phyloP scores from a whole-genome alignment of 1,140 invertebrate genomes.

The Drosophila kurseongensis region DNA sequence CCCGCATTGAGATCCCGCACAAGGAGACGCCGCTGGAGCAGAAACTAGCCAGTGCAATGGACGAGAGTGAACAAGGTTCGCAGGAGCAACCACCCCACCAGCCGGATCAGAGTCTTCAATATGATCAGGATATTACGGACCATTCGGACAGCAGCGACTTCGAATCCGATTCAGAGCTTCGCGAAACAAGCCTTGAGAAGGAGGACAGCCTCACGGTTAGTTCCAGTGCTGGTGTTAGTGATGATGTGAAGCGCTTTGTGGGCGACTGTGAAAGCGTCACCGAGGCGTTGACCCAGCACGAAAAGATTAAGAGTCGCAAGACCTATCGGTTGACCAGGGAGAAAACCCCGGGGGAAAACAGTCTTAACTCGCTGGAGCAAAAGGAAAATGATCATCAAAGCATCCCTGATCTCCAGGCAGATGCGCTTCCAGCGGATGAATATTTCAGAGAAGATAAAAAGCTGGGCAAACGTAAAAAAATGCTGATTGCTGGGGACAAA shows the following conservation, averaged over 20 bases:
- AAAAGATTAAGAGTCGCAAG: conserved; percentile 80
- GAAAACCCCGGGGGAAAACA: conserved; percentile 72
- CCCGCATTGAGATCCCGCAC: conserved; percentile 55
- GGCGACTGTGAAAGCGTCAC: conserved; percentile 79
- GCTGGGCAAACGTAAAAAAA: conserved; percentile 61
- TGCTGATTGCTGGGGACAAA: conserved; percentile 62
- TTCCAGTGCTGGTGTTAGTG: conserved; percentile 47
- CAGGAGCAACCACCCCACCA: conserved; percentile 20
- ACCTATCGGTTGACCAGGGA: conserved; percentile 75
- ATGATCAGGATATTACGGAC: conserved; percentile 74
- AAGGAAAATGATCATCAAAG: conserved; percentile 67
- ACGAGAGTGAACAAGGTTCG: conserved; percentile 47
- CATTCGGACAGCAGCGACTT: conserved; percentile 80
- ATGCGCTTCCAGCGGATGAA: conserved; percentile 87
- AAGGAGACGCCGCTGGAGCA: conserved; percentile 68
- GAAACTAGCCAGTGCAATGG: conserved; percentile 68
- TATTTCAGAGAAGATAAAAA: conserved; percentile 85
- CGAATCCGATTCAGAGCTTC: conserved; percentile 79
- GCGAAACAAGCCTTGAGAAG: conserved; percentile 78
- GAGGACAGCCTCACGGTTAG: conserved; percentile 79
- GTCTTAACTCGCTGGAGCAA: conserved; percentile 45
- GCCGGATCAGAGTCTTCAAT: conserved; percentile 48
- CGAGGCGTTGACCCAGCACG: conserved; percentile 71
- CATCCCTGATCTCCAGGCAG: conserved; percentile 83
- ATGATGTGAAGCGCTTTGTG: conserved; percentile 78